Percentiles rank a stretch among this genome's conserved stretches.
Evolutionary conservation across 2,113 vertebrate species (phyloP).

Genomic region (Acanthisitta chloris): DNA sequence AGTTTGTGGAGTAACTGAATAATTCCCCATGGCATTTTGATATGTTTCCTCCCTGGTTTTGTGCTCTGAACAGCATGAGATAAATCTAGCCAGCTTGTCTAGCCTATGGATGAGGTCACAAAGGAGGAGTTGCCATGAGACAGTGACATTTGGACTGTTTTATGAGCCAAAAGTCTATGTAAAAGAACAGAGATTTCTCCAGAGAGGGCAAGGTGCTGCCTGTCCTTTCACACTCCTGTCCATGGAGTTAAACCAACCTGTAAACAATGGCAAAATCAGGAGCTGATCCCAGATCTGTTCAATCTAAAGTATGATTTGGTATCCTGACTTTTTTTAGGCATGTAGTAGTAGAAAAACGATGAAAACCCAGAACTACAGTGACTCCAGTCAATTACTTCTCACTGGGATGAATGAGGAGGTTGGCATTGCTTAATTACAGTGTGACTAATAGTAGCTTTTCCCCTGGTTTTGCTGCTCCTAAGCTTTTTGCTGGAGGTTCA

Average conservation of each 20-base stretch:
- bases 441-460: fast-evolving
- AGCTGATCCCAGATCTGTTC: background rate
- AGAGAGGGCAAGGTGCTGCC: background rate
- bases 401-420: background rate
- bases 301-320: background rate
- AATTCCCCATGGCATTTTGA: fast-evolving
- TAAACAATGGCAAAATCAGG: background rate
- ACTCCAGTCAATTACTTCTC: background rate
- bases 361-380: background rate
- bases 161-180: background rate
- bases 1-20: background rate
- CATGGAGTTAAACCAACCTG: background rate
- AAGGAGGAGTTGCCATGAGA: background rate
- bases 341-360: background rate
- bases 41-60: background rate
- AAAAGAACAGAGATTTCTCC: background rate
- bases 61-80: background rate
- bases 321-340: background rate
- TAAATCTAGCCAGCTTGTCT: background rate
- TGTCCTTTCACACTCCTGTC: background rate
- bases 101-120: background rate
- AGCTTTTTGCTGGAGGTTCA: background rate
- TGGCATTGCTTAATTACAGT: background rate
- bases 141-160: background rate
- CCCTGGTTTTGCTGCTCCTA: background rate